Base-by-base conservation (phyloP, 2,797 vertebrate species). In the Phylloscopus collybita region DNA sequence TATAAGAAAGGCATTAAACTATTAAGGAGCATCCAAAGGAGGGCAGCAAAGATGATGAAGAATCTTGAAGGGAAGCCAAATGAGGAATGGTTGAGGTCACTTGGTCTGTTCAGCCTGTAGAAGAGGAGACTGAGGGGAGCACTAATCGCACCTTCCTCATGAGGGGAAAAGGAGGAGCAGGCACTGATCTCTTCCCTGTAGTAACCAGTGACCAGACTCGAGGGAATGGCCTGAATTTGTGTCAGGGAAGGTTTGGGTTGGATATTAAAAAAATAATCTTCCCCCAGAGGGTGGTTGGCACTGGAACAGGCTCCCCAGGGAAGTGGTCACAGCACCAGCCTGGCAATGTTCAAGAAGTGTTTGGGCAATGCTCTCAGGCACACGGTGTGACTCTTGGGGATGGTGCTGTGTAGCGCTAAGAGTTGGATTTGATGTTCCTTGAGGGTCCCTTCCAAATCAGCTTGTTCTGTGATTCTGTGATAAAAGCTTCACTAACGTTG, bases 341-440 rank as follows among this genome's bases (percentile, higher is more conserved):
- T 78, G 49, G 5, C 14, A 18, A 30, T 42, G 14, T 6, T 26
- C 40, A 30, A 21, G 13, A 47, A 53, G 11, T 21, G 29, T 42
- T 69, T 69, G 40, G 27, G 47, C 29, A 54, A 54, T 22, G 2
- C 10, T 8, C 25, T 78, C 29, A 34, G 49, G 42, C 20, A 56
- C 25, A 26, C 4, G 6, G 5, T 42, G 30, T 34, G 42, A 16
- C 42, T 18, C 65, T 18, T 49, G 26, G 30, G 34, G 11, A 42
- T 0, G 0, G 11, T 16, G 25, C 42, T 44, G 13, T 45, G 17
- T 21, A 26, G 14, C 0, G 0, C 8, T 40, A 50, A 34, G 40
- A 7, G n/a, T 1, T 53, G n/a, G n/a, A 34, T 57, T 34, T 1
- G 0, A 8, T 59, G 9, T 17, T 47, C 38, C 30, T 15, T 53